A percentile compares a stretch with the other conserved stretches of the same genome.
These are phyloP conservation scores for Tricholaema leucomelas DNA, from an alignment of 2,113 vertebrate species.

Conservation along the genomic window DNA sequence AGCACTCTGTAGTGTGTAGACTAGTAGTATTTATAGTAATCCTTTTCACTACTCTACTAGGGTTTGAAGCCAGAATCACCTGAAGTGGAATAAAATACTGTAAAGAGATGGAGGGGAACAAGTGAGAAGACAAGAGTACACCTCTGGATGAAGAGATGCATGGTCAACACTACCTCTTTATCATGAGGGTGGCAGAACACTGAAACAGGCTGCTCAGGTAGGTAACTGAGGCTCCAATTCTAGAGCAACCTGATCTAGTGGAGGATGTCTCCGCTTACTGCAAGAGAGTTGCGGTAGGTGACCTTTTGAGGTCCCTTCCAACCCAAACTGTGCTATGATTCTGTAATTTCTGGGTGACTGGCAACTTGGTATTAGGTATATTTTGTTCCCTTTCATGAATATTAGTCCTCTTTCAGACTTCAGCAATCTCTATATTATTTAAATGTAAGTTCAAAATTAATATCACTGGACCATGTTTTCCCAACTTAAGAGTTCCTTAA, in stretches of 20 bases:
- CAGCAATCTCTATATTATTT: neutral
- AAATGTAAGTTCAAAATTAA: neutral
- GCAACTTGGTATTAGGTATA: neutral
- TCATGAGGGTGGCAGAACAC: too few species aligned
- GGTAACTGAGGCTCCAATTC: too few species aligned
- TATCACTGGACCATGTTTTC: neutral
- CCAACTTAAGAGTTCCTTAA: neutral
- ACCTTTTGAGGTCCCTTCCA: too few species aligned
- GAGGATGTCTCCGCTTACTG: too few species aligned
- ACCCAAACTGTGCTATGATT: too few species aligned
- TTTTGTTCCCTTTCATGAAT: neutral
- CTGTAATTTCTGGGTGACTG: neutral
- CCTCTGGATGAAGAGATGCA: neutral
- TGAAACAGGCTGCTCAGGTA: too few species aligned
- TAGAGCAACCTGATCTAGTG: too few species aligned
- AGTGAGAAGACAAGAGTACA: neutral
- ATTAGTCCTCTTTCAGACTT: neutral
- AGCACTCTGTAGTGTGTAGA: too few species aligned
- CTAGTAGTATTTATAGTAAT: neutral
- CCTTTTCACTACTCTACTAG: neutral
- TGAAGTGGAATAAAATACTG: neutral
- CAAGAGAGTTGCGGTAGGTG: too few species aligned
- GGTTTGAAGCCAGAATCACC: neutral
- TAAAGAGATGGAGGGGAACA: neutral
- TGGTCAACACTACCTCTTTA: fast-evolving